Percentiles rank a stretch among this genome's conserved stretches.
phyloP scores from a whole-genome alignment of 2,797 vertebrate genomes.

The Cercopithecus hamlyni region DNA sequence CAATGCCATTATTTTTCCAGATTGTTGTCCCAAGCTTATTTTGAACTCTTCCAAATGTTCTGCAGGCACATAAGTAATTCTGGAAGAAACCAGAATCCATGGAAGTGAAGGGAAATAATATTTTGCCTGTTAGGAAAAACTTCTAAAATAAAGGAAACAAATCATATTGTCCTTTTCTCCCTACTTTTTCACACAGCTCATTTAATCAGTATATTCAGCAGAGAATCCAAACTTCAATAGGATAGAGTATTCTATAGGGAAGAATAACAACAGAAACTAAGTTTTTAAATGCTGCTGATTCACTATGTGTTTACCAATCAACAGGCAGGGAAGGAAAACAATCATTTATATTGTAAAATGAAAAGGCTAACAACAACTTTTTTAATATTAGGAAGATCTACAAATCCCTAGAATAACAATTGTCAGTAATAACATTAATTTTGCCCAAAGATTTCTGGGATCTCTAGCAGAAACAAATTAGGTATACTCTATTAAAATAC shows the following conservation, averaged over 20 bases:
- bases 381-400: neutral
- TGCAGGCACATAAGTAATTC: slow-evolving; percentile 95
- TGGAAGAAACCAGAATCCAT: slow-evolving; percentile 83
- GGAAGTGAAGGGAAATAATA: slow-evolving; percentile 51
- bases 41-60: slow-evolving; percentile 96
- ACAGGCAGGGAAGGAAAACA: neutral
- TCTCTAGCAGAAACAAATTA: neutral
- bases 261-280: slow-evolving; percentile 26
- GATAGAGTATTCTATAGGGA: neutral
- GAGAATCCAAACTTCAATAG: neutral
- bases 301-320: neutral
- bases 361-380: neutral
- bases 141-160: neutral
- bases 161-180: neutral
- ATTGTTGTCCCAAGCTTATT: slow-evolving; percentile 84
- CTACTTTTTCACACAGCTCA: neutral
- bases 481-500: neutral
- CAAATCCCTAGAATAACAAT: neutral
- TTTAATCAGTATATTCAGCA: neutral
- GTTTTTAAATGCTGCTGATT: neutral
- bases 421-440: neutral
- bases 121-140: neutral
- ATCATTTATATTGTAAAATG: neutral
- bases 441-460: neutral
- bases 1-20: slow-evolving; percentile 82